These are phyloP conservation scores for Centruroides sculpturatus DNA, from an alignment of 1,140 invertebrate species.

Conservation along the genomic window DNA sequence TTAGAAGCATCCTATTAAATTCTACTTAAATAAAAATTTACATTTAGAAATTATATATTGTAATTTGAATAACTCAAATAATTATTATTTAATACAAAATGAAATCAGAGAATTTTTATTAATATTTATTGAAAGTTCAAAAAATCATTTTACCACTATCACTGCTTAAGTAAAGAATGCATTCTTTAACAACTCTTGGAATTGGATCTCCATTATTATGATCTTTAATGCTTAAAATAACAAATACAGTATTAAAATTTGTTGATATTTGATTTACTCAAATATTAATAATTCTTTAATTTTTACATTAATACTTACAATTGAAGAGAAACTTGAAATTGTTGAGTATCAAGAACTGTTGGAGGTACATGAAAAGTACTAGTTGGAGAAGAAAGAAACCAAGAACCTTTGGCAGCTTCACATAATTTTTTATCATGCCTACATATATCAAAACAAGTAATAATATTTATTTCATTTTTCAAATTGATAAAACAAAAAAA, in stretches of 20 bases:
- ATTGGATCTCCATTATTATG: slow-evolving; percentile 63
- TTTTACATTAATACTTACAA: slow-evolving; percentile 36
- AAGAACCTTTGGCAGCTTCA: slow-evolving; percentile 32
- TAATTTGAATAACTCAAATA: too few relatives aligned
- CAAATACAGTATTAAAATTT: background rate
- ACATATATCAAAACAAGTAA: background rate
- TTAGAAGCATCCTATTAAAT: too few relatives aligned
- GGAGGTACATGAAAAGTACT: slow-evolving; percentile 10
- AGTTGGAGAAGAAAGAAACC: slow-evolving; percentile 19
- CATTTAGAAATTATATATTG: too few relatives aligned
- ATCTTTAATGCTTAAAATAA: slow-evolving; percentile 51
- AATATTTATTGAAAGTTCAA: too few relatives aligned
- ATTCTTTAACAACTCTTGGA: slow-evolving; percentile 75
- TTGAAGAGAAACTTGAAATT: slow-evolving; percentile 83
- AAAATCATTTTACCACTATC: slow-evolving; percentile 16
- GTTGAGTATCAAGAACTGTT: slow-evolving; percentile 51
- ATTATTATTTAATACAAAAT: too few relatives aligned
- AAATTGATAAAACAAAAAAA: too few relatives aligned
- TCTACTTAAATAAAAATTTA: too few relatives aligned
- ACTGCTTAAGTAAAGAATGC: slow-evolving; percentile 26
- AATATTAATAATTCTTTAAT: background rate
- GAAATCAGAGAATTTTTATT: too few relatives aligned
- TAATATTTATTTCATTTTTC: too few relatives aligned
- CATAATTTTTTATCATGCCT: slow-evolving; percentile 56
- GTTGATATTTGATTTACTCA: background rate